These are phyloP conservation scores for Drosophila leonis DNA, from an alignment of 2,888 invertebrate species.

Conservation along the genomic window DNA sequence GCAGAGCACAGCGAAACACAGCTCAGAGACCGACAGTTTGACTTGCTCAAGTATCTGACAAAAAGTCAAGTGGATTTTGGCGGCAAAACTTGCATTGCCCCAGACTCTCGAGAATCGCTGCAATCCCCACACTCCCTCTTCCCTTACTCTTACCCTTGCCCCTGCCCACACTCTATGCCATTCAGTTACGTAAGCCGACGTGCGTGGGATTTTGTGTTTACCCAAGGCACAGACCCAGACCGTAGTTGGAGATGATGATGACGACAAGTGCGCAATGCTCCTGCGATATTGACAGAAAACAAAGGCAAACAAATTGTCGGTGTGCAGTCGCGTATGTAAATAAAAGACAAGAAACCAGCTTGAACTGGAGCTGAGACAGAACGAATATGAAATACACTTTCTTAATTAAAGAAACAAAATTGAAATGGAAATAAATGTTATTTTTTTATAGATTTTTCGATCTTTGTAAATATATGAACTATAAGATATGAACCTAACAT, in stretches of 20 bases:
- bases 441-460: background rate
- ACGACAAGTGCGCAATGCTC: conserved; percentile 71
- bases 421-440: background rate
- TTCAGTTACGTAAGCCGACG: conserved; percentile 57
- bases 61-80: conserved; percentile 77
- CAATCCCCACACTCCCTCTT: background rate
- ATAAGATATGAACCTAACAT: too few species aligned
- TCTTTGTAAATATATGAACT: too few species aligned
- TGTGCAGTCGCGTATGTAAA: conserved; percentile 72
- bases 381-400: conserved; percentile 27
- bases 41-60: conserved; percentile 68
- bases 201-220: conserved; percentile 75
- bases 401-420: background rate
- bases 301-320: conserved; percentile 78
- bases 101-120: conserved; percentile 24
- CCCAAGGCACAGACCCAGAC: conserved; percentile 54
- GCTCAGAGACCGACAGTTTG: conserved; percentile 57
- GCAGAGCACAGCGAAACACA: conserved; percentile 18
- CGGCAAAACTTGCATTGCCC: conserved; percentile 66
- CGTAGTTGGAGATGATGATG: conserved; percentile 52
- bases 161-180: background rate
- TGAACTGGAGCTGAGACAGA: background rate
- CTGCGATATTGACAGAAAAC: conserved; percentile 76
- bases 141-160: background rate
- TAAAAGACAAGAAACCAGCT: conserved; percentile 50